phyloP scores from a whole-genome alignment of 2,888 invertebrate genomes.

The Pteria penguin region DNA sequence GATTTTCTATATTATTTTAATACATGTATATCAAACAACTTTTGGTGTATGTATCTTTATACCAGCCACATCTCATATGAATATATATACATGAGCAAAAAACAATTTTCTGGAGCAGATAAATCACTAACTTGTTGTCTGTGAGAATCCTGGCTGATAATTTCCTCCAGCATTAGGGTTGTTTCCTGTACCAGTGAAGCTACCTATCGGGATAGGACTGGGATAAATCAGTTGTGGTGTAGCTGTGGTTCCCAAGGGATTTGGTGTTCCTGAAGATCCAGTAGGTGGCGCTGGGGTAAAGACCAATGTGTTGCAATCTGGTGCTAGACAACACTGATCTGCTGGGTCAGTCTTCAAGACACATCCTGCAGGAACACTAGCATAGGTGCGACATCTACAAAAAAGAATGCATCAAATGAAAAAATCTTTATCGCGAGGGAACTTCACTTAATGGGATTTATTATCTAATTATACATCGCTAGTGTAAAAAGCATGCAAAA shows the following conservation, averaged over 20 bases:
- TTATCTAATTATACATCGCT: too few relatives aligned
- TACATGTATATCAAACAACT: too few relatives aligned
- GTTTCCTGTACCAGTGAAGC: conserved; percentile 51
- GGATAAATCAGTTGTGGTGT: conserved; percentile 35
- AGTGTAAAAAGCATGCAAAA: too few relatives aligned
- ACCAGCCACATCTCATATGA: too few relatives aligned
- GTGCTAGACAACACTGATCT: conserved; percentile 65
- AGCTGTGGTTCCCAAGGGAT: conserved; percentile 23
- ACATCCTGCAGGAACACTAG: conserved; percentile 57
- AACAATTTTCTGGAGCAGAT: too few relatives aligned
- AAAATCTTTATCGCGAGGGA: too few relatives aligned
- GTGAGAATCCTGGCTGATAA: conserved; percentile 6
- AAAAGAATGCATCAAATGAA: too few relatives aligned
- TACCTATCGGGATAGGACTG: conserved; percentile 50
- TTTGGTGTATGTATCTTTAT: too few relatives aligned
- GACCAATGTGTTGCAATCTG: conserved; percentile 59
- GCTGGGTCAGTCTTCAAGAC: conserved; percentile 60
- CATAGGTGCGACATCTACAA: conserved; percentile 61
- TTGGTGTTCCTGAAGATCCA: conserved; percentile 33
- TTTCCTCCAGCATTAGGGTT: conserved; percentile 14
- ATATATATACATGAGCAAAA: too few relatives aligned
- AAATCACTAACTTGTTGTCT: background rate
- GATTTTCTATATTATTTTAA: too few relatives aligned
- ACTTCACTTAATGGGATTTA: too few relatives aligned
- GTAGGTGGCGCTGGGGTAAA: conserved; percentile 39